A percentile compares a stretch with the other conserved stretches of the same genome.
Conservation (phyloP, 2,888 invertebrate species). For the Agrochola lychnidis region DNA sequence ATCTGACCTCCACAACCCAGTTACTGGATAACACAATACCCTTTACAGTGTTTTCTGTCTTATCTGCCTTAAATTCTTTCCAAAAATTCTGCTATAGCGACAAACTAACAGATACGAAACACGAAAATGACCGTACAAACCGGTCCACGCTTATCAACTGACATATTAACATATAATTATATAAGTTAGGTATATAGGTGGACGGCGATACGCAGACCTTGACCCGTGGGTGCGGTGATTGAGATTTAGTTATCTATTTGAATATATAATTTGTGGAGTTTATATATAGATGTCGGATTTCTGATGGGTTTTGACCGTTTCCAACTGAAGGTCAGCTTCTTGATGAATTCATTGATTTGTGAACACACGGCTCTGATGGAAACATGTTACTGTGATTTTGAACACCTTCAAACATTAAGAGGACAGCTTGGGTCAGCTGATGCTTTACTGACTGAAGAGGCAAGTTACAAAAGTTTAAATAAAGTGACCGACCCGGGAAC, state of each 20-base stretch:
- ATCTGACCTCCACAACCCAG: not conserved
- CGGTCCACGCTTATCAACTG: slow-evolving; percentile 38
- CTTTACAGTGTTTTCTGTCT: not conserved
- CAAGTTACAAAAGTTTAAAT: too few species aligned
- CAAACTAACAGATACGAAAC: not conserved
- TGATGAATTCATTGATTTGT: too few species aligned
- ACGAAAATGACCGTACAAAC: slow-evolving; percentile 24
- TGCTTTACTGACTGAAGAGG: too few species aligned
- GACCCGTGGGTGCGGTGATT: slow-evolving; percentile 14
- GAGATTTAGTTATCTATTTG: slow-evolving; percentile 11
- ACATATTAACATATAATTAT: slow-evolving; percentile 49
- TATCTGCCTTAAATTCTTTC: not conserved
- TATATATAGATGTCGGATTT: not conserved
- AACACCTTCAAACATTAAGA: too few species aligned
- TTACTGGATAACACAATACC: not conserved
- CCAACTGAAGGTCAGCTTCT: too few species aligned
- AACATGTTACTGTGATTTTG: too few species aligned
- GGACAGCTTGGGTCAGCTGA: too few species aligned
- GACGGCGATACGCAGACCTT: slow-evolving; percentile 25
- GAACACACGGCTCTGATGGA: too few species aligned
- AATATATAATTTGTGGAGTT: not conserved
- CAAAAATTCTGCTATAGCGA: not conserved
- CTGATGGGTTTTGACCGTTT: not conserved
- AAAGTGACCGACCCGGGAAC: too few species aligned
- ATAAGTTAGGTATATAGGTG: slow-evolving; percentile 26